These are phyloP conservation scores for Rhodophaea formosa DNA, from an alignment of 2,888 invertebrate genomes.

Conservation along the genomic window DNA sequence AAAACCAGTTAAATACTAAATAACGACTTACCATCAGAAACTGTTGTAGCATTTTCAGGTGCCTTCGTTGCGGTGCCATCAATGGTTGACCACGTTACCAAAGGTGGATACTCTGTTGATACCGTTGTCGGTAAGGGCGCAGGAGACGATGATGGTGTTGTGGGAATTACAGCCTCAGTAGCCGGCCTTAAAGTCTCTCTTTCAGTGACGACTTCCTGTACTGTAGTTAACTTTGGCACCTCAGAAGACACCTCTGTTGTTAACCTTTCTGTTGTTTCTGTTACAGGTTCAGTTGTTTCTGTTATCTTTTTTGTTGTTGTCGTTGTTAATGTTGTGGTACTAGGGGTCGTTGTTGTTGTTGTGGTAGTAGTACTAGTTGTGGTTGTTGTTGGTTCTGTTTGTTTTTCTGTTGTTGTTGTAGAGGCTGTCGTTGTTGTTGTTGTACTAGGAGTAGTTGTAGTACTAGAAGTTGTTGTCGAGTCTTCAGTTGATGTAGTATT, in stretches of 20 bases:
- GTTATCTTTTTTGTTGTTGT: slow-evolving; percentile 29
- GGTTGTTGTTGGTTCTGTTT: slow-evolving; percentile 34
- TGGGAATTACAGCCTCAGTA: slow-evolving; percentile 42
- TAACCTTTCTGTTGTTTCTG: slow-evolving; percentile 16
- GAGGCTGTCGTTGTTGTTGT: slow-evolving; percentile 39
- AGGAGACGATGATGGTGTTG: slow-evolving; percentile 28
- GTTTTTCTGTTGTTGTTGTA: slow-evolving; percentile 35
- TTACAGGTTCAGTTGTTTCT: slow-evolving; percentile 27
- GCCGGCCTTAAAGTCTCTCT: slow-evolving; percentile 44
- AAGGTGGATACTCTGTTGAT: slow-evolving; percentile 34
- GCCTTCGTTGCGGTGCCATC: slow-evolving; percentile 51
- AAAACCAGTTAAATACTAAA: background rate
- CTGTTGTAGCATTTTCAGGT: slow-evolving; percentile 47
- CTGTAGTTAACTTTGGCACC: slow-evolving; percentile 34
- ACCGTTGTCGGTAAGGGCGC: slow-evolving; percentile 20
- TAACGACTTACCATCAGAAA: slow-evolving; percentile 54
- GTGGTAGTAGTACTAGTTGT: slow-evolving; percentile 39
- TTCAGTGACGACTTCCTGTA: slow-evolving; percentile 39
- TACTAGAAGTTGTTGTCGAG: slow-evolving; percentile 35
- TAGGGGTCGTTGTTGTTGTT: slow-evolving; percentile 36
- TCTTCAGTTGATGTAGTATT: slow-evolving; percentile 53
- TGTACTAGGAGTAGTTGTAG: slow-evolving; percentile 28
- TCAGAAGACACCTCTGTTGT: slow-evolving; percentile 27
- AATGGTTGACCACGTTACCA: slow-evolving; percentile 46
- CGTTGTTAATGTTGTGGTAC: slow-evolving; percentile 34